Evolutionary conservation across 2,797 vertebrate genomes (phyloP).

Genomic region (Coccyzus lansbergi): DNA sequence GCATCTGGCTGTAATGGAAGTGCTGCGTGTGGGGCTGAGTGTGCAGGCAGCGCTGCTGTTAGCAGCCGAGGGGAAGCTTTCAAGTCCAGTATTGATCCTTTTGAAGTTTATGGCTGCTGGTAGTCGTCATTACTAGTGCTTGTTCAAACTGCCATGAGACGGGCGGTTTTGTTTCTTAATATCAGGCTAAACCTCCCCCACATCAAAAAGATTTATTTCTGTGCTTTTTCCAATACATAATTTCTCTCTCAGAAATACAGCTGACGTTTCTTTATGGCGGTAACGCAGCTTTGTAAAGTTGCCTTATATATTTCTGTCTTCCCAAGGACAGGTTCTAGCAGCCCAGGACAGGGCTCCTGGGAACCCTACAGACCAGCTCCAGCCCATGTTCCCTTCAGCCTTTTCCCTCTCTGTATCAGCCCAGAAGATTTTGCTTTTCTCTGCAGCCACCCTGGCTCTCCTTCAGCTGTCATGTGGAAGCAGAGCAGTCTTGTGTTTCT

Average conservation of each 20-base stretch:
- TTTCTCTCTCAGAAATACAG: neutral
- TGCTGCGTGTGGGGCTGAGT: neutral
- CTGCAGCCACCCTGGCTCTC: neutral
- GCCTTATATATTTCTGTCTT: neutral
- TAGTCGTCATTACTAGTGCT: neutral
- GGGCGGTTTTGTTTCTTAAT: conserved; percentile 3
- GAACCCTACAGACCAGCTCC: neutral
- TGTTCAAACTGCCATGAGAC: neutral
- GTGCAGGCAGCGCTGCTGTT: neutral
- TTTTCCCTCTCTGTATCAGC: neutral
- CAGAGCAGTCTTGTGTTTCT: neutral
- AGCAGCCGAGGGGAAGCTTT: conserved; percentile 1
- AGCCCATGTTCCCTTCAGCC: fast-evolving
- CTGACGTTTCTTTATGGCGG: neutral
- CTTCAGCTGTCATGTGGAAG: fast-evolving
- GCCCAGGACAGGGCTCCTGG: neutral
- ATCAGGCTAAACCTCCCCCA: neutral
- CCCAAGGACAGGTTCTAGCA: neutral
- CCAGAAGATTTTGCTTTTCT: neutral
- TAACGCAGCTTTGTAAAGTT: neutral
- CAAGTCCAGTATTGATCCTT: conserved; percentile 47
- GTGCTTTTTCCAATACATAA: neutral
- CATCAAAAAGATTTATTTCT: conserved; percentile 21
- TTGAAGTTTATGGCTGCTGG: neutral
- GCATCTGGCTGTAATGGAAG: fast-evolving